Percentiles rank a stretch among this genome's conserved stretches.
Conservation (phyloP, 2,797 vertebrate species). For the Chaetodon trifasciatus region DNA sequence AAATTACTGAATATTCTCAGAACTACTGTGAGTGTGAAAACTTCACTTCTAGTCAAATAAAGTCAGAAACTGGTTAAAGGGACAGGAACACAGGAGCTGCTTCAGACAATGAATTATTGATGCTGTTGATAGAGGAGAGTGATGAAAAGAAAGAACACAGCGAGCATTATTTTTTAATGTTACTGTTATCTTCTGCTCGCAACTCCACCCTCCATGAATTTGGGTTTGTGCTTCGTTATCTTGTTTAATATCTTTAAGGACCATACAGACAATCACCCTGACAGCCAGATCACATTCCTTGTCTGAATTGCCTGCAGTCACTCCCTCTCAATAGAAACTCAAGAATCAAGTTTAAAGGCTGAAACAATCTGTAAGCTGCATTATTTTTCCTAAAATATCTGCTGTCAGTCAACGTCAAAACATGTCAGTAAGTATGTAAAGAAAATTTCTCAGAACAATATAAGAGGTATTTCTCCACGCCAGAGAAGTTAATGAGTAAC, state of each 20-base stretch:
- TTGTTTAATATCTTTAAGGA: conserved; percentile 24
- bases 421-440: conserved; percentile 1
- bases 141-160: conserved; percentile 44
- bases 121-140: conserved; percentile 39
- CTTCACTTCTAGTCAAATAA: background rate
- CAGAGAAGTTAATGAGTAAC: conserved; percentile 75
- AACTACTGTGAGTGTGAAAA: background rate
- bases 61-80: conserved; percentile 4
- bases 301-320: conserved; percentile 56
- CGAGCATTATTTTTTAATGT: conserved; percentile 57
- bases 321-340: conserved; percentile 70
- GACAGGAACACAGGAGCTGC: background rate
- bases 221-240: conserved; percentile 14
- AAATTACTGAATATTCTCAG: background rate
- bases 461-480: conserved; percentile 30
- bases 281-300: conserved; percentile 64
- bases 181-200: conserved; percentile 7
- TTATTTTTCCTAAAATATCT: conserved; percentile 16
- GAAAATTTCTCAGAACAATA: conserved; percentile 27
- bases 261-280: background rate
- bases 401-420: conserved; percentile 25
- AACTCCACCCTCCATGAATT: background rate
- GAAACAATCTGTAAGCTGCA: background rate
- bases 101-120: conserved; percentile 67
- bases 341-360: conserved; percentile 25